Evolutionary conservation across 2,113 vertebrate species (phyloP), one percentile per base, ranked within the genome.

Genomic region (Ciconia boyciana): DNA sequence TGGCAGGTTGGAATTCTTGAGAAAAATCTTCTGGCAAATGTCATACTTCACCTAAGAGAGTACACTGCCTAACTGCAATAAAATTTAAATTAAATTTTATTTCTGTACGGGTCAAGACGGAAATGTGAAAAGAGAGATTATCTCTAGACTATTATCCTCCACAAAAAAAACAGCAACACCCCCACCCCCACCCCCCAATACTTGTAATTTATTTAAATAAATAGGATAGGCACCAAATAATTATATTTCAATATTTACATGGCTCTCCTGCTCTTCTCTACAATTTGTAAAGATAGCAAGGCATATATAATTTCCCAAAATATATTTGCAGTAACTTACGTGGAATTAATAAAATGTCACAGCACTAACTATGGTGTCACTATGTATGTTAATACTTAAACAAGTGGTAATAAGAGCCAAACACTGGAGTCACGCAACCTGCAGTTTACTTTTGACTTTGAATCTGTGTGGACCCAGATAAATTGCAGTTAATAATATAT

Each of bases 61-160:
- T 66, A 65, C 1, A 80, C 26, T 52, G 54, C 32, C 36, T 68
- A 77, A 65, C 22, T 49, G 51, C 46, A 87, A 90, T 80, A 61
- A 49, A 90, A 81, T 71, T 54, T 69, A 82, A 74, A 70, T 83
- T 66, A 83, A 52, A 48, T 87, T 89, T 93, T 85, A 89, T 76
- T 96, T 89, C 65, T 78, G 6, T 49, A 80, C 0, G 0, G 26
- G 29, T 51, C 61, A 75, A 90, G 68, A 90, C 48, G 36, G 48
- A 86, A 93, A 79, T 28, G 11, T 32, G 34, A 71, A 87, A 78
- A 90, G 10, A 71, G 19, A 87, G 9, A 90, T 91, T 94, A 69
- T 79, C 57, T 46, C 58, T 28, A 72, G 20, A 41, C n/a, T 87
- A 57, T 69, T 85, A n/a, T 58, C 5, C 13, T 46, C 26, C n/a